Evolutionary conservation across 1,140 invertebrate genomes (phyloP).

Genomic region (Oreohelix idahoensis): DNA sequence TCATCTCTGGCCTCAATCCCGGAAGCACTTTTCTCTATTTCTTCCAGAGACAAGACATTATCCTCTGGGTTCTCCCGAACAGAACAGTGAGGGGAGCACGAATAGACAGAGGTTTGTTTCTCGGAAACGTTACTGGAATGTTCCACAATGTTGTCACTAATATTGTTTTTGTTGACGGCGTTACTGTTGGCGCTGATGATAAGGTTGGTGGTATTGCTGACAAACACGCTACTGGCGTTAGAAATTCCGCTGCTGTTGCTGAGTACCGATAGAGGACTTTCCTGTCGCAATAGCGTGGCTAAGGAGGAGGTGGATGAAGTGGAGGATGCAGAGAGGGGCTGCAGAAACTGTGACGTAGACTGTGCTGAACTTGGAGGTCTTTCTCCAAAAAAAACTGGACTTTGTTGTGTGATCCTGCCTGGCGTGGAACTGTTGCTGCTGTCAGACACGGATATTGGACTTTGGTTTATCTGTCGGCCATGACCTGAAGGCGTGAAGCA

Average conservation of each 20-base stretch:
- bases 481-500: slow-evolving; percentile 16
- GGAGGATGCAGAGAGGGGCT: slow-evolving; percentile 18
- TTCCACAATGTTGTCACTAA: neutral
- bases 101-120: neutral
- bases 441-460: slow-evolving; percentile 17
- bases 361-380: neutral
- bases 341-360: neutral
- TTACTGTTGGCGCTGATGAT: neutral
- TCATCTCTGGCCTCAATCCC: slow-evolving; percentile 13
- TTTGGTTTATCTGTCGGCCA: neutral
- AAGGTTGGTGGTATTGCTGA: slow-evolving; percentile 6
- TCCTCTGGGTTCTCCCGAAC: neutral
- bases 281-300: slow-evolving; percentile 4
- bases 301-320: slow-evolving; percentile 13
- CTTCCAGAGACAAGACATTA: slow-evolving; percentile 24
- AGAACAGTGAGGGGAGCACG: neutral
- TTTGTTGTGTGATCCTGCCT: slow-evolving; percentile 15
- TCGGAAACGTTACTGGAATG: neutral
- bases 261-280: slow-evolving; percentile 28
- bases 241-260: slow-evolving; percentile 36
- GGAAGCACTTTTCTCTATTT: slow-evolving; percentile 29
- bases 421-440: slow-evolving; percentile 17
- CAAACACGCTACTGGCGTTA: slow-evolving; percentile 14
- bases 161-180: neutral
- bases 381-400: slow-evolving; percentile 38